phyloP scores from a whole-genome alignment of 2,113 vertebrate genomes.

The rabbit (Oryctolagus cuniculus) region mOryCun1.1 NC_091436.1:123579501-123580000 shows the following conservation, averaged over 20 bases:
- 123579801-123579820: constrained; percentile 61
- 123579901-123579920: constrained; percentile 28
- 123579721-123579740: constrained; percentile 36
- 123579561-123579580: neutral
- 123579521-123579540: neutral
- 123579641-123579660: neutral
- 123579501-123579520: neutral
- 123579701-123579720: constrained; percentile 33
- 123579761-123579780: constrained; percentile 50
- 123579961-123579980: constrained; percentile 23
- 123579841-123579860: constrained; percentile 65
- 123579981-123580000: neutral
- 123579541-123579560: neutral
- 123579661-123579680: neutral
- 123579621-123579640: neutral
- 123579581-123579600: neutral
- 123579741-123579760: neutral
- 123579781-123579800: constrained; percentile 51
- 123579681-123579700: neutral
- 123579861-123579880: constrained; percentile 51
- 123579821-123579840: neutral
- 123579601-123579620: neutral
- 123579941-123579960: constrained; percentile 66
- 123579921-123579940: constrained; percentile 74
- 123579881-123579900: constrained; percentile 54